Conservation (phyloP, 2,113 vertebrate species). For the Lepus europaeus region DNA sequence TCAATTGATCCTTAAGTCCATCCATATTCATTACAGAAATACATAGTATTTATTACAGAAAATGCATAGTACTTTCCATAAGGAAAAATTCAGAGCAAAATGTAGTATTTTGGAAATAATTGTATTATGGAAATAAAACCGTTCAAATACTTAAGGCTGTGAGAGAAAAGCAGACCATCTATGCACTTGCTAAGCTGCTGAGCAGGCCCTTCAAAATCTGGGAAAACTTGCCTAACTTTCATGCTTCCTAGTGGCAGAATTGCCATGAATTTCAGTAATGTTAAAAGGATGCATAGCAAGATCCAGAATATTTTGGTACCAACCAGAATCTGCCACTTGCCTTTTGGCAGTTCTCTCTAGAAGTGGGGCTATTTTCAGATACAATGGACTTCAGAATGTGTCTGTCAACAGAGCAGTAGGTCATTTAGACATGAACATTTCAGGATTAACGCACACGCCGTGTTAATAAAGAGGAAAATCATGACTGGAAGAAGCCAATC, state of each 20-base stretch:
- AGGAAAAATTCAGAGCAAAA: constrained; percentile 51
- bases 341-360: neutral
- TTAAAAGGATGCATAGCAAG: neutral
- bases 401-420: neutral
- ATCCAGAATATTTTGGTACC: constrained; percentile 30
- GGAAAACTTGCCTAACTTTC: neutral
- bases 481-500: neutral
- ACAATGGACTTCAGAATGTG: neutral
- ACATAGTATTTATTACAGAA: neutral
- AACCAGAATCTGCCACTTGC: neutral
- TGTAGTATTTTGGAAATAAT: neutral
- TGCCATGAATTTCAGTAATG: neutral
- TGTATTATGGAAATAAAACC: constrained; percentile 11
- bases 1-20: constrained; percentile 24
- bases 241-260: neutral
- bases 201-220: neutral
- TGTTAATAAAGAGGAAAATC: constrained; percentile 38
- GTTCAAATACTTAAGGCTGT: neutral
- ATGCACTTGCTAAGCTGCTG: neutral
- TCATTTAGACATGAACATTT: constrained; percentile 36
- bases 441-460: neutral
- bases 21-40: constrained; percentile 42
- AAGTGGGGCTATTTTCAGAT: constrained; percentile 24
- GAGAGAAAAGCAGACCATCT: neutral
- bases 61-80: neutral